Conservation (phyloP, 2,797 vertebrate species). For the Cercopithecus neglectus region DNA sequence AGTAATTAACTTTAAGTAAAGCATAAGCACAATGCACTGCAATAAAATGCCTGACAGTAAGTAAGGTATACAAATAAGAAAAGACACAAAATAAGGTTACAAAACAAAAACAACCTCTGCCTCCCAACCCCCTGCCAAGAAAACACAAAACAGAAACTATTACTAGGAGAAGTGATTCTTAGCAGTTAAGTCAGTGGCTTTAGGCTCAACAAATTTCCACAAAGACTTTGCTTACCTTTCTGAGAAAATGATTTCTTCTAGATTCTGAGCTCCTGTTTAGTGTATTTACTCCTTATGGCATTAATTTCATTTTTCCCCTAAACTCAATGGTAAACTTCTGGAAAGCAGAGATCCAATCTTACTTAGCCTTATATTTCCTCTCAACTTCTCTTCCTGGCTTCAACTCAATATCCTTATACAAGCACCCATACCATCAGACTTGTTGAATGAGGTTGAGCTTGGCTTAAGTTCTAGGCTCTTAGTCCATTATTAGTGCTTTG, state of each 20-base stretch:
- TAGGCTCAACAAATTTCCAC: background rate
- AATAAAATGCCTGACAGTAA: background rate
- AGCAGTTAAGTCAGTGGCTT: background rate
- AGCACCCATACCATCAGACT: background rate
- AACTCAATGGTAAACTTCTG: background rate
- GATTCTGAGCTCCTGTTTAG: background rate
- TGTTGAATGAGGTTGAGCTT: background rate
- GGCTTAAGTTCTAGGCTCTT: background rate
- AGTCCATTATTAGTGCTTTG: background rate
- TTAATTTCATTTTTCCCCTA: background rate
- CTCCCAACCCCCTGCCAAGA: rapidly evolving
- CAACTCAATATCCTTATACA: too few relatives aligned
- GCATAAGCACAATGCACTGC: background rate
- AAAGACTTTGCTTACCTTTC: background rate
- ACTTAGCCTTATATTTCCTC: background rate
- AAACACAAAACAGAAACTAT: background rate
- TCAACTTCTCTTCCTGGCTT: background rate
- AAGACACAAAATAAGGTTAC: background rate
- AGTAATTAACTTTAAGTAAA: background rate
- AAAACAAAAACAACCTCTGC: background rate
- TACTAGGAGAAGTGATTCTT: background rate
- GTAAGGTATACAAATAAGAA: background rate
- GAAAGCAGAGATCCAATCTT: background rate
- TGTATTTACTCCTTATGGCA: background rate
- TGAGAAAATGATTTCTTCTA: background rate